Evolutionary conservation across 2,113 vertebrate species (phyloP).

Genomic region (Murina feae): DNA sequence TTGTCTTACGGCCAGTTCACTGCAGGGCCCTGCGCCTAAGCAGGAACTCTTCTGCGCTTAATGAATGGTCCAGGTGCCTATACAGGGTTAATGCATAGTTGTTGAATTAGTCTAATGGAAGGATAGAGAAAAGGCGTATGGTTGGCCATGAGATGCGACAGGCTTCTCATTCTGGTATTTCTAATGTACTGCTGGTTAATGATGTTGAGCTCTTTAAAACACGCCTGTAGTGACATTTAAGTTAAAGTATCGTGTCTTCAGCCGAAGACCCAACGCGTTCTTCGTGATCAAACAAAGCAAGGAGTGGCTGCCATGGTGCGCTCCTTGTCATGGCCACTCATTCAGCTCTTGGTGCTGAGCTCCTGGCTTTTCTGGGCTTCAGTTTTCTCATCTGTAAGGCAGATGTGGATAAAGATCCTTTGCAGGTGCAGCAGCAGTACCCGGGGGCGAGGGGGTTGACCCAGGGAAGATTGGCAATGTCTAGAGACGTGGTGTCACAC

Average conservation of each 20-base stretch:
- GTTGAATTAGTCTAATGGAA: not conserved
- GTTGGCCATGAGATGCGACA: not conserved
- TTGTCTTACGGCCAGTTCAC: not conserved
- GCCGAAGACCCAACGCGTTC: not conserved
- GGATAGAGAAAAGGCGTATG: not conserved
- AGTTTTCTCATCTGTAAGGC: not conserved
- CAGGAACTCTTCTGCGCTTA: not conserved
- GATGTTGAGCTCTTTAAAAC: not conserved
- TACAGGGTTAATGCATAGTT: not conserved
- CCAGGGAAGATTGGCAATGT: not conserved
- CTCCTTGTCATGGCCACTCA: not conserved
- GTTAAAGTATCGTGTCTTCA: not conserved
- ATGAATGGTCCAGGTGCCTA: not conserved
- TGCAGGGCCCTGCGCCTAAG: not conserved
- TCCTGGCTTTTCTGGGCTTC: not conserved
- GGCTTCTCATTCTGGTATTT: not conserved
- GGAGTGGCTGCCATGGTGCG: accelerated
- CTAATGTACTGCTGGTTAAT: not conserved
- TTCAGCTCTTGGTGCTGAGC: not conserved
- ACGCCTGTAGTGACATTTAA: not conserved
- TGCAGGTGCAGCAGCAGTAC: not conserved
- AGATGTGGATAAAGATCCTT: not conserved
- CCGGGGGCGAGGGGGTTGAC: not conserved
- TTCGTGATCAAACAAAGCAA: not conserved
- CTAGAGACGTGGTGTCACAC: not conserved